phyloP scores from a whole-genome alignment of 2,888 invertebrate species.

The Tachina lurida region DNA sequence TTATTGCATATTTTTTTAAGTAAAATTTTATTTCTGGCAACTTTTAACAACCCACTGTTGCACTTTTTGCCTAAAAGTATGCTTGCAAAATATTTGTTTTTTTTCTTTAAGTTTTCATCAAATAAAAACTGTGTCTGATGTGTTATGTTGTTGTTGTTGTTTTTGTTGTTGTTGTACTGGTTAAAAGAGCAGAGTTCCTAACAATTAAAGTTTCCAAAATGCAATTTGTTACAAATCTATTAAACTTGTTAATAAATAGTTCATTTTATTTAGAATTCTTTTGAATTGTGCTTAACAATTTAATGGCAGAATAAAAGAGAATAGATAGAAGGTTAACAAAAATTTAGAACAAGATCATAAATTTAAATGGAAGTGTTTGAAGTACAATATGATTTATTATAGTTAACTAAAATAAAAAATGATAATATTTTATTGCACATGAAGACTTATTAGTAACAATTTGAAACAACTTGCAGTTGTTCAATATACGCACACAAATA shows the following conservation, averaged over 20 bases:
- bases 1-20: too few species aligned
- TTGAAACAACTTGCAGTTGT: too few species aligned
- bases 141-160: not conserved
- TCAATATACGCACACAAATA: too few species aligned
- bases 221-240: slow-evolving; percentile 6
- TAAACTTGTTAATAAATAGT: slow-evolving; percentile 40
- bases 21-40: too few species aligned
- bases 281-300: not conserved
- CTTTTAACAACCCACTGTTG: not conserved
- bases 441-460: too few species aligned
- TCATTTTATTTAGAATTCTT: slow-evolving; percentile 11
- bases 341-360: too few species aligned
- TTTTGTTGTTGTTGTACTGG: not conserved
- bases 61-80: not conserved
- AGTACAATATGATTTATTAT: too few species aligned
- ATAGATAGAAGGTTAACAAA: too few species aligned
- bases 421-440: too few species aligned
- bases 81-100: not conserved
- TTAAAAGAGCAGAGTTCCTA: not conserved
- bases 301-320: too few species aligned
- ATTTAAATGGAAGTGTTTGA: too few species aligned
- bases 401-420: too few species aligned
- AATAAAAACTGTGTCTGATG: slow-evolving; percentile 6
- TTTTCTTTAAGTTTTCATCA: not conserved
- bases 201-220: not conserved